phyloP scores from a whole-genome alignment of 2,888 invertebrate genomes.

The Heliconius cydno region DNA sequence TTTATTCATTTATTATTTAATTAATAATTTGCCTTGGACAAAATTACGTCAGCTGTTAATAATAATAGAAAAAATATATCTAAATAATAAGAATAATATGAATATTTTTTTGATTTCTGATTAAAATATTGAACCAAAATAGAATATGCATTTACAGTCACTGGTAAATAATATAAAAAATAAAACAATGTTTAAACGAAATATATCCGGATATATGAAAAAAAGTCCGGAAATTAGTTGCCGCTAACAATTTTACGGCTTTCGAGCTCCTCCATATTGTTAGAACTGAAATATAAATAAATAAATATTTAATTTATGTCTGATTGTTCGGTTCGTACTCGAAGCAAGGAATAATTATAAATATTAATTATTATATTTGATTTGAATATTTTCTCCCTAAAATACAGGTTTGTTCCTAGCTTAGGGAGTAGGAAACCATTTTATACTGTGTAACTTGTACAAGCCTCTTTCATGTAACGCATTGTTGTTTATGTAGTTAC shows the following conservation, averaged over 20 bases:
- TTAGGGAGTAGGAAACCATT: too few relatives aligned
- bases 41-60: neutral
- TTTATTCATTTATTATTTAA: too few relatives aligned
- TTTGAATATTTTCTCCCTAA: too few relatives aligned
- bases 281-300: slow-evolving; percentile 63
- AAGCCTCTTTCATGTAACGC: too few relatives aligned
- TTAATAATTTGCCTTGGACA: neutral
- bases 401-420: too few relatives aligned
- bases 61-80: neutral
- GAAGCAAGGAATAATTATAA: too few relatives aligned
- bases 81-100: neutral
- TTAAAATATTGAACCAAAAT: neutral
- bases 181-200: slow-evolving; percentile 2
- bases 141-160: neutral
- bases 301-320: neutral
- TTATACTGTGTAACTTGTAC: too few relatives aligned
- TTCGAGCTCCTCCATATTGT: slow-evolving; percentile 80
- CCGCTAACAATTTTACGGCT: slow-evolving; percentile 81
- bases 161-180: slow-evolving; percentile 10
- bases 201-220: slow-evolving; percentile 6
- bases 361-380: too few relatives aligned
- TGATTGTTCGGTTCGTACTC: too few relatives aligned
- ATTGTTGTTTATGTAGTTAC: too few relatives aligned
- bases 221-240: slow-evolving; percentile 65
- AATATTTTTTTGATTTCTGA: neutral